phyloP scores from a whole-genome alignment of 1,140 invertebrate species.

The Teleogryllus occipitalis region DNA sequence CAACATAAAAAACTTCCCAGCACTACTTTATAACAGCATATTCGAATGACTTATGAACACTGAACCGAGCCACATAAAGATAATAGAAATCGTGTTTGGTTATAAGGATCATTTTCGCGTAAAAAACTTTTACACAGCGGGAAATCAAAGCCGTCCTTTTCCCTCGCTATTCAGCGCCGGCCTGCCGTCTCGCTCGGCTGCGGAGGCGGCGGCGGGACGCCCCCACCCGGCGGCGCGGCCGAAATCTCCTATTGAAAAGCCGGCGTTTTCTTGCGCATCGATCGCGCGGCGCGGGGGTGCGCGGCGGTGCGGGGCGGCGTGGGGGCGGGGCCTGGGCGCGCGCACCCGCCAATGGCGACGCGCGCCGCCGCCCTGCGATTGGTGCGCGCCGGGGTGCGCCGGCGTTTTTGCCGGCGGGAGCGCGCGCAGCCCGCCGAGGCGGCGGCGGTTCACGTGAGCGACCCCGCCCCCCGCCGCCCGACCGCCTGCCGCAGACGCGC shows the following conservation, averaged over 20 bases:
- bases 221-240: too few species aligned
- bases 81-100: background rate
- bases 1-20: conserved; percentile 2
- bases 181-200: background rate
- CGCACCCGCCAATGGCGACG: background rate
- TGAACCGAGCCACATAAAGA: background rate
- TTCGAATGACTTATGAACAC: conserved; percentile 8
- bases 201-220: too few species aligned
- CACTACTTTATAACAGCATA: background rate
- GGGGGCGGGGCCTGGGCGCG: background rate
- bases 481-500: too few species aligned
- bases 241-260: conserved; percentile 14
- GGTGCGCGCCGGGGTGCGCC: too few species aligned
- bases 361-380: background rate
- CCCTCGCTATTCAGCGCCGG: background rate
- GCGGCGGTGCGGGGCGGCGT: background rate
- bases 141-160: background rate
- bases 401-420: too few species aligned
- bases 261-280: conserved; percentile 14
- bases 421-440: too few species aligned
- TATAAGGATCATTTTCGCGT: conserved; percentile 18
- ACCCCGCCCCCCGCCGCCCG: too few species aligned
- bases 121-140: background rate
- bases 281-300: background rate
- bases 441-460: too few species aligned